These are phyloP conservation scores for Cynopterus brachyotis DNA, from an alignment of 2,113 vertebrate species.

Conservation along the genomic window DNA sequence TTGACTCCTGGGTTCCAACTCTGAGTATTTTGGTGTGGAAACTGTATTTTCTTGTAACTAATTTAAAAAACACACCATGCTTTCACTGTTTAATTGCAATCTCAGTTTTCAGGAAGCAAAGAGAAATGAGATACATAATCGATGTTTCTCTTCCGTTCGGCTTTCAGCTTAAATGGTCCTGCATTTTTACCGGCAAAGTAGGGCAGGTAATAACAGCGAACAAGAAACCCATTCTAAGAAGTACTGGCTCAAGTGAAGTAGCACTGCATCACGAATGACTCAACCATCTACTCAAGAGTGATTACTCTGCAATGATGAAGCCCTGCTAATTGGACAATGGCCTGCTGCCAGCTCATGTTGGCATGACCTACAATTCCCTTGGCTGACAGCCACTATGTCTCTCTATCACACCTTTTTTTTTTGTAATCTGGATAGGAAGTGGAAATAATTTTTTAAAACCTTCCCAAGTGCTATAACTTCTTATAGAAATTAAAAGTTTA, in stretches of 20 bases:
- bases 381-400: conserved; percentile 81
- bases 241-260: conserved; percentile 80
- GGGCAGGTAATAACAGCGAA: conserved; percentile 77
- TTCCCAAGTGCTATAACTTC: conserved; percentile 82
- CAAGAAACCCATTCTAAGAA: conserved; percentile 78
- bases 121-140: conserved; percentile 44
- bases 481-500: conserved; percentile 87
- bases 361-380: conserved; percentile 84
- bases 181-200: conserved; percentile 66
- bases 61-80: conserved; percentile 52
- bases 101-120: conserved; percentile 65
- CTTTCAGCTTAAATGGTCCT: conserved; percentile 37
- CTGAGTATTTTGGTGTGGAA: conserved; percentile 46
- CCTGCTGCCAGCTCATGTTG: conserved; percentile 86
- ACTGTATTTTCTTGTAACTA: conserved; percentile 68
- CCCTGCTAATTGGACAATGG: conserved; percentile 91
- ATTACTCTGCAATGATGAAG: conserved; percentile 84
- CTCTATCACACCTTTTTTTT: conserved; percentile 78
- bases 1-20: conserved; percentile 8
- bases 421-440: conserved; percentile 82
- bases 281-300: conserved; percentile 85
- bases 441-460: conserved; percentile 75
- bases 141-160: conserved; percentile 43
- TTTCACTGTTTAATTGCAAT: conserved; percentile 46
- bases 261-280: conserved; percentile 83